phyloP scores from a whole-genome alignment of 2,797 vertebrate genomes.

The Sebastiscus albofasciatus region DNA sequence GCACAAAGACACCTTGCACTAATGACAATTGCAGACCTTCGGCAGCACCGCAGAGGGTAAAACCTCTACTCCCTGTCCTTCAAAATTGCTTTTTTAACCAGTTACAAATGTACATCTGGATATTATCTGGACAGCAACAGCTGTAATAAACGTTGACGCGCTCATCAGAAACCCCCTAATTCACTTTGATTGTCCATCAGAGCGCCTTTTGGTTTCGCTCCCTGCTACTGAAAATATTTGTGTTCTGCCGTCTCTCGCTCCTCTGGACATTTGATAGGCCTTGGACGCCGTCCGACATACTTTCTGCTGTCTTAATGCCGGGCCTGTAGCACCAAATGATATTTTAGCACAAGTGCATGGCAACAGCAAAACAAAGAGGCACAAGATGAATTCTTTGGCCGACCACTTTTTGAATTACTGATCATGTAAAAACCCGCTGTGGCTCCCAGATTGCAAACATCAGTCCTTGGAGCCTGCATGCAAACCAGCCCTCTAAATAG shows the following conservation, averaged over 20 bases:
- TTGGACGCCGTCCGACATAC: slow-evolving; percentile 73
- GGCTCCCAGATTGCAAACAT: slow-evolving; percentile 89
- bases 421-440: slow-evolving; percentile 88
- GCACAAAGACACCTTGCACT: slow-evolving; percentile 71
- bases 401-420: slow-evolving; percentile 89
- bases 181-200: slow-evolving; percentile 75
- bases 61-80: slow-evolving; percentile 42
- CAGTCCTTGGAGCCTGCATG: slow-evolving; percentile 83
- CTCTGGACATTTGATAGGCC: slow-evolving; percentile 77
- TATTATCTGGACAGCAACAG: slow-evolving; percentile 73
- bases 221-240: slow-evolving; percentile 79
- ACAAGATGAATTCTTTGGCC: slow-evolving; percentile 84
- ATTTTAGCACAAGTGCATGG: slow-evolving; percentile 88
- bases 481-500: slow-evolving; percentile 87
- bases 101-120: slow-evolving; percentile 72
- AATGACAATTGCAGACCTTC: slow-evolving; percentile 64
- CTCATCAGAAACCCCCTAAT: slow-evolving; percentile 77
- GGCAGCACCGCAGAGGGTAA: slow-evolving; percentile 36
- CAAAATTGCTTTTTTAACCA: slow-evolving; percentile 53
- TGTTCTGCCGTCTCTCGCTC: slow-evolving; percentile 67
- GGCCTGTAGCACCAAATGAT: slow-evolving; percentile 75
- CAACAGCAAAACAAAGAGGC: slow-evolving; percentile 86
- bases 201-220: slow-evolving; percentile 71
- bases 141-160: slow-evolving; percentile 70
- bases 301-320: slow-evolving; percentile 78